phyloP scores from a whole-genome alignment of 1,140 invertebrate genomes.

The Acromyrmex echinatior region DNA sequence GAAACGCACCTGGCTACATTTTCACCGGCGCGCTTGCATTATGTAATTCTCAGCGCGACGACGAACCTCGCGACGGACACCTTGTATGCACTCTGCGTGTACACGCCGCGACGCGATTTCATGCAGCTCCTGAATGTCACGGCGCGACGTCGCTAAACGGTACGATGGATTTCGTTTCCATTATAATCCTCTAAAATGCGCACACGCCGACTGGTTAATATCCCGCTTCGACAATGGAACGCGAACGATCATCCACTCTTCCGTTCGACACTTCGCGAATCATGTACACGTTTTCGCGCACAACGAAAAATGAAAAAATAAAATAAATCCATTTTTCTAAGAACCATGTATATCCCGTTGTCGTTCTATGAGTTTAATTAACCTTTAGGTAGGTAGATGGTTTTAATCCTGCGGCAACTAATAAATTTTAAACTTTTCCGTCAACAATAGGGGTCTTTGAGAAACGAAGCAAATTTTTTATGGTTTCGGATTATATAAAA shows the following conservation, averaged over 20 bases:
- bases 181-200: conserved; percentile 35
- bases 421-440: too few species aligned
- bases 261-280: conserved; percentile 15
- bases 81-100: conserved; percentile 35
- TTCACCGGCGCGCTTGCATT: conserved; percentile 50
- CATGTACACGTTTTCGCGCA: neutral
- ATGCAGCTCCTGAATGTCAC: conserved; percentile 45
- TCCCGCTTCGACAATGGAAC: conserved; percentile 10
- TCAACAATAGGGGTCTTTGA: too few species aligned
- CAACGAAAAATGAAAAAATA: neutral
- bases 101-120: conserved; percentile 32
- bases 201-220: conserved; percentile 24
- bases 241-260: conserved; percentile 13
- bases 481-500: too few species aligned
- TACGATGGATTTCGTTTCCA: conserved; percentile 34
- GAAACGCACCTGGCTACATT: conserved; percentile 35
- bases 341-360: neutral
- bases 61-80: conserved; percentile 48
- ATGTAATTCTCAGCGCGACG: conserved; percentile 57
- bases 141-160: neutral
- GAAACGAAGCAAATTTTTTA: too few species aligned
- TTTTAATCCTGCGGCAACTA: too few species aligned
- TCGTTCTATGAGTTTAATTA: neutral
- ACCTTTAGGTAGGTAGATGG: neutral
- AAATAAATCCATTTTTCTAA: neutral